These are phyloP conservation scores for Conchocele bisecta DNA, from an alignment of 2,888 invertebrate genomes.

Conservation along the genomic window DNA sequence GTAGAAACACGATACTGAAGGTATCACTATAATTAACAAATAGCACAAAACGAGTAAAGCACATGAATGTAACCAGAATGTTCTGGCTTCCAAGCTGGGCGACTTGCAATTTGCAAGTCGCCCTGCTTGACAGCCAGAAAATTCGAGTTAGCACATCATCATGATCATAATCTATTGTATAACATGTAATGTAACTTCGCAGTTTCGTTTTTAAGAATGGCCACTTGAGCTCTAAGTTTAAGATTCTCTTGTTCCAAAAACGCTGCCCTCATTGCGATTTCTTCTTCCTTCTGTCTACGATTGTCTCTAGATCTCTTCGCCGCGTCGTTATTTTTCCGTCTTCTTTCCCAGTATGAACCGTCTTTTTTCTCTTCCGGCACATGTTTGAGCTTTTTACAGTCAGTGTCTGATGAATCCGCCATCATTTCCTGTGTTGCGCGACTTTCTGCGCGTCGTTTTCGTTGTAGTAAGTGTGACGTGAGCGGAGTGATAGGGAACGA, in stretches of 20 bases:
- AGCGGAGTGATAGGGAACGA: conserved; percentile 71
- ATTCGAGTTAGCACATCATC: too few relatives aligned
- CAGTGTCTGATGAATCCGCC: conserved; percentile 30
- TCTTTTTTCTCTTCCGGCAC: conserved; percentile 75
- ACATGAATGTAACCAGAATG: too few relatives aligned
- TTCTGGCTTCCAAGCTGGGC: too few relatives aligned
- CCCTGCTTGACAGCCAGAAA: too few relatives aligned
- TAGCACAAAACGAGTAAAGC: too few relatives aligned
- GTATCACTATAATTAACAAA: too few relatives aligned
- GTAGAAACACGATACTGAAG: too few relatives aligned
- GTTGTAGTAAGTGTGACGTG: conserved; percentile 73
- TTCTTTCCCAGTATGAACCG: conserved; percentile 74
- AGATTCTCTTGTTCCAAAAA: conserved; percentile 77
- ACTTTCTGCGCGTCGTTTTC: conserved; percentile 73
- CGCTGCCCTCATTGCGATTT: conserved; percentile 75
- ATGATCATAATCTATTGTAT: conserved; percentile 71
- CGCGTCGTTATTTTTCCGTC: conserved; percentile 77
- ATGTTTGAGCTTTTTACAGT: conserved; percentile 64
- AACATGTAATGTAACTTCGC: conserved; percentile 77
- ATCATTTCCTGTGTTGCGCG: conserved; percentile 35
- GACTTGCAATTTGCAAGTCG: too few relatives aligned
- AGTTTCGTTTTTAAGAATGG: conserved; percentile 76
- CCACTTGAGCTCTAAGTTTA: conserved; percentile 75
- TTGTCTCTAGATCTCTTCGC: conserved; percentile 76
- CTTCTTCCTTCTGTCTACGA: conserved; percentile 74